Base-by-base conservation (phyloP, 1,140 invertebrate species). In the Drosophila burlai region DNA sequence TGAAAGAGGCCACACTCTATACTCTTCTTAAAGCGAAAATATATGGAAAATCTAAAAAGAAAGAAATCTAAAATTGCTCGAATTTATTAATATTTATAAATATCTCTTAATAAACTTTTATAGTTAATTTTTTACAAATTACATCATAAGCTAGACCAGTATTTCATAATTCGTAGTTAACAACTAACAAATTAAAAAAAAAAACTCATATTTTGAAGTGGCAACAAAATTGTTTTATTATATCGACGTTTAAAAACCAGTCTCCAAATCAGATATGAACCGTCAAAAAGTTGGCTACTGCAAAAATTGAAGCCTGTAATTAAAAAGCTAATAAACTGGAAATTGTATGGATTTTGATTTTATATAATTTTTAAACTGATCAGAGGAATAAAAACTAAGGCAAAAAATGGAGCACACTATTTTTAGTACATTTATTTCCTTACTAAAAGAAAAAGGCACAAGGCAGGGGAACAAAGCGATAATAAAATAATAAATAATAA, bases 1-100 rank as follows among this genome's bases (percentile, higher is more conserved):
- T 62, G 42, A 63, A 68, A 50, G 36, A 31, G 31, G 55, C 74
- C 55, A 18, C 55, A 61, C 61, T 63, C 38, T 49, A 78, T 78
- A 78, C 67, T 62, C 71, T 69, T 45, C 52, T n/a, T 16, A 10
- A 10, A 40, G 4, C 8, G 18, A 31, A 18, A 21, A 64, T 34
- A 18, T 3, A 26, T 7, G 5, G 9, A 24, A 11, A 26, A 16
- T 16, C 18, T 16, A 16, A 2, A 0, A 16, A 2, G 29, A 54
- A 54, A 6, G n/a, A 21, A 6, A 38, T 38, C 8, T 16, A 10
- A 15, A 15, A 5, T 5, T 21, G 2, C 15, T 5, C 2, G 9
- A 31, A 18, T 8, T 18, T 7, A 3, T 6, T 31, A 18, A 34
- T 18, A 1, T 18, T 34, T 21, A 18, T 11, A 31, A 7, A 31